Percentiles rank a stretch among this genome's conserved stretches.
These are phyloP conservation scores for Drosophila sordidapex DNA, from an alignment of 2,888 invertebrate genomes.

Conservation along the genomic window DNA sequence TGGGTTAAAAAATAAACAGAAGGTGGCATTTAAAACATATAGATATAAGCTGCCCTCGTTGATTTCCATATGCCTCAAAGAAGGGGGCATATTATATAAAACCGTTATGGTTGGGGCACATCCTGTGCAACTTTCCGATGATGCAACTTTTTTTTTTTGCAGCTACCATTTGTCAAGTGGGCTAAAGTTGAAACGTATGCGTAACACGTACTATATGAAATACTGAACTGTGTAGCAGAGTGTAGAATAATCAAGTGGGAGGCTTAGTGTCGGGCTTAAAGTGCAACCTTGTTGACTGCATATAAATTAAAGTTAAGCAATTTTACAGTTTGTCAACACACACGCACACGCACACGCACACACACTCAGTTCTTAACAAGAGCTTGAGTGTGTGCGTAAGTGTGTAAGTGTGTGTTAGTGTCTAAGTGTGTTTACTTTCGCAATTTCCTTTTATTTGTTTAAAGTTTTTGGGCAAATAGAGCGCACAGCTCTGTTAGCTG, in stretches of 20 bases:
- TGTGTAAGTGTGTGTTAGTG: slow-evolving; percentile 42
- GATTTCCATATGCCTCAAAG: not conserved
- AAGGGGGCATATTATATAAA: slow-evolving; percentile 1
- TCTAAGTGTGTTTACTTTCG: slow-evolving; percentile 76
- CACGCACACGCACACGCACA: not conserved
- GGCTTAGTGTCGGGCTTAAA: slow-evolving; percentile 51
- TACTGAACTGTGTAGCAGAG: slow-evolving; percentile 61
- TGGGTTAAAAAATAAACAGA: slow-evolving; percentile 23
- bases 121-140: slow-evolving; percentile 40
- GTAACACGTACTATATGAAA: slow-evolving; percentile 77
- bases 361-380: slow-evolving; percentile 35
- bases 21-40: slow-evolving; percentile 21
- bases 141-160: slow-evolving; percentile 24
- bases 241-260: slow-evolving; percentile 41
- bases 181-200: slow-evolving; percentile 66
- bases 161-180: slow-evolving; percentile 66
- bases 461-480: slow-evolving; percentile 74
- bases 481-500: slow-evolving; percentile 29
- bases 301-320: slow-evolving; percentile 74
- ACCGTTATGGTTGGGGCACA: slow-evolving; percentile 4
- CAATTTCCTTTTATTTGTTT: slow-evolving; percentile 77
- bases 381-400: slow-evolving; percentile 26
- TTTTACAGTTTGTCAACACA: slow-evolving; percentile 55
- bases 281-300: slow-evolving; percentile 62
- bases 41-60: slow-evolving; percentile 13